A percentile compares a stretch with the other conserved stretches of the same genome.
phyloP scores from a whole-genome alignment of 2,797 vertebrate species.

The Leuciscus waleckii region DNA sequence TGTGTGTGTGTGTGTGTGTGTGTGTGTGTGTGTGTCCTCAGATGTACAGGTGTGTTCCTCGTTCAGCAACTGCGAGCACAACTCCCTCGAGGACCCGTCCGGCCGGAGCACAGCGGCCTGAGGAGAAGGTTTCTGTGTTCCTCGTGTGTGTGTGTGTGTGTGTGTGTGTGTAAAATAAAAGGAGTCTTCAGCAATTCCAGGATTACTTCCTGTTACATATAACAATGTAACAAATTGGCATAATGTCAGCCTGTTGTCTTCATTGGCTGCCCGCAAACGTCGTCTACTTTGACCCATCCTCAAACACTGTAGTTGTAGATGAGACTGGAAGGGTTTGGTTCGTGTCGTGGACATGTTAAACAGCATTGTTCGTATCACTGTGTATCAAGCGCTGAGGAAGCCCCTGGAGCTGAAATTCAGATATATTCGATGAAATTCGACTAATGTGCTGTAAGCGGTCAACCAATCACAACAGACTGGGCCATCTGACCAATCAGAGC shows the following conservation, averaged over 20 bases:
- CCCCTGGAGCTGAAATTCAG: neutral
- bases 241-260: neutral
- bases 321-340: neutral
- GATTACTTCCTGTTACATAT: neutral
- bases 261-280: neutral
- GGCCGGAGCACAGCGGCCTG: no score
- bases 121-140: no score
- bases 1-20: neutral
- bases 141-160: constrained; percentile 21
- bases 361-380: no score
- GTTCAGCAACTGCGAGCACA: no score
- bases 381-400: no score
- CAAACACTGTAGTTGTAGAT: neutral
- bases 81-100: no score
- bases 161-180: neutral
- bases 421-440: no score
- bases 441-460: neutral
- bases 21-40: no score
- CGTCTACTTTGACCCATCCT: neutral
- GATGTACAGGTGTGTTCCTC: no score
- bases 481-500: neutral
- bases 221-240: neutral
- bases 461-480: neutral
- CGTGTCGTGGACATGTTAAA: neutral
- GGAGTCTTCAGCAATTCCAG: neutral